These are phyloP conservation scores for Euphydryas editha DNA, from an alignment of 2,888 invertebrate species.

Conservation along the genomic window DNA sequence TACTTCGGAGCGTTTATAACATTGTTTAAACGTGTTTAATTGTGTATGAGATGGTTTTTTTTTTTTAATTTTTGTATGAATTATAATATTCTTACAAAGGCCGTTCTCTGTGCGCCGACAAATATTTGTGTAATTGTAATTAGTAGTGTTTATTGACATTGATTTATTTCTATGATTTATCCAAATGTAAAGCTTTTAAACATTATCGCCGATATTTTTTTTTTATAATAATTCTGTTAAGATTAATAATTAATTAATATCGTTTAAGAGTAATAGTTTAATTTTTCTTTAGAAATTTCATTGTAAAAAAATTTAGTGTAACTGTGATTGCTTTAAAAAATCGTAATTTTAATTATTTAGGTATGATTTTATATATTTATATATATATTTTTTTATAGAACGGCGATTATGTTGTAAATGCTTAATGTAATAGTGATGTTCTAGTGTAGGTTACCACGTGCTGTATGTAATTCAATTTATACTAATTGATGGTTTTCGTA, in stretches of 20 bases:
- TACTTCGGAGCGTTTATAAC: not conserved
- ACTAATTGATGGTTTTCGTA: constrained; percentile 50
- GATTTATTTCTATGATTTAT: constrained; percentile 14
- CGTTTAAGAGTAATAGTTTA: constrained; percentile 3
- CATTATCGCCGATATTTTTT: constrained; percentile 15
- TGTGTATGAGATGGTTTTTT: constrained; percentile 11
- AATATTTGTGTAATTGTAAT: constrained; percentile 6
- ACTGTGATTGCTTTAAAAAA: constrained; percentile 4
- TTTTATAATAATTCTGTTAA: not conserved
- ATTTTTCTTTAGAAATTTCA: not conserved
- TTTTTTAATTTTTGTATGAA: not conserved
- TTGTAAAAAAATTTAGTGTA: not conserved
- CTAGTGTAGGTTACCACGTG: constrained; percentile 49
- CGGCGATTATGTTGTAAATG: constrained; percentile 18
- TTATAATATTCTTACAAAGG: no score
- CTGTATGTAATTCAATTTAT: constrained; percentile 43
- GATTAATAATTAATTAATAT: constrained; percentile 2
- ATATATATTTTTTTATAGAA: constrained; percentile 2
- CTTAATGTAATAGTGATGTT: constrained; percentile 9
- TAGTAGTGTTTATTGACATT: not conserved
- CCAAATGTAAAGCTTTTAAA: constrained; percentile 14
- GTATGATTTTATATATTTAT: not conserved
- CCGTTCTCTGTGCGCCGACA: no score
- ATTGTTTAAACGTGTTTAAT: constrained; percentile 5
- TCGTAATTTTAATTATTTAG: not conserved